Conservation (phyloP, 2,888 invertebrate species). For the Gastracanthus pulcherrimus region DNA sequence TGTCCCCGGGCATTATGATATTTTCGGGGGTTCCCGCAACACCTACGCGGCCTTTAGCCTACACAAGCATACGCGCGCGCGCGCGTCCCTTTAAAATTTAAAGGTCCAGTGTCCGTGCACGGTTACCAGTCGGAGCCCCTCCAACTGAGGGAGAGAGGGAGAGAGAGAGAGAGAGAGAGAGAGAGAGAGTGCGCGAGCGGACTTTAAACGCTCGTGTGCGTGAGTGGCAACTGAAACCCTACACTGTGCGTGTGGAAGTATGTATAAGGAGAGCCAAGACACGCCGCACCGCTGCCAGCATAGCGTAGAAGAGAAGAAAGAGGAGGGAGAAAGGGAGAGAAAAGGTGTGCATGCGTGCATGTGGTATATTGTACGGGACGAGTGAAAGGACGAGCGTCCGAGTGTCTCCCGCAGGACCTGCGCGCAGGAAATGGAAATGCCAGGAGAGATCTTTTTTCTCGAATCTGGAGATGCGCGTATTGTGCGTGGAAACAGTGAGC, state of each 20-base stretch:
- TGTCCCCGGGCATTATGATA: conserved; percentile 13
- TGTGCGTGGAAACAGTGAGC: too few species aligned
- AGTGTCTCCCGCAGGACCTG: conserved; percentile 28
- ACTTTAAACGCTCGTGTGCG: conserved; percentile 41
- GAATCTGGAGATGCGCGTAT: conserved; percentile 24
- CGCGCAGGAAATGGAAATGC: conserved; percentile 64
- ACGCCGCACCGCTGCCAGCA: too few species aligned
- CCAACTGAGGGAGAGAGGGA: background rate
- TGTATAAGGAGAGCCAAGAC: too few species aligned
- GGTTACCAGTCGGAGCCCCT: conserved; percentile 7
- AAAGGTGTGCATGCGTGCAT: background rate
- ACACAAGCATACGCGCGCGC: background rate
- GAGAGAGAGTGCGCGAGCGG: background rate
- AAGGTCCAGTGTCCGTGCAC: conserved; percentile 59
- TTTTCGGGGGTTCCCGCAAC: background rate
- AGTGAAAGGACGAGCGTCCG: conserved; percentile 56
- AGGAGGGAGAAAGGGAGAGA: background rate
- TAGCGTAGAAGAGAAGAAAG: background rate
- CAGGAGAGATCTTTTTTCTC: conserved; percentile 28
- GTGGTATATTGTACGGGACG: background rate
- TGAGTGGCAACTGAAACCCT: conserved; percentile 27
- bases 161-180: background rate
- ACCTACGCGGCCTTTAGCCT: background rate
- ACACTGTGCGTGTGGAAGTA: background rate
- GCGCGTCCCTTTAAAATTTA: conserved; percentile 67